These are phyloP conservation scores for Punctoribates punctum DNA, from an alignment of 2,888 invertebrate species.

Conservation along the genomic window DNA sequence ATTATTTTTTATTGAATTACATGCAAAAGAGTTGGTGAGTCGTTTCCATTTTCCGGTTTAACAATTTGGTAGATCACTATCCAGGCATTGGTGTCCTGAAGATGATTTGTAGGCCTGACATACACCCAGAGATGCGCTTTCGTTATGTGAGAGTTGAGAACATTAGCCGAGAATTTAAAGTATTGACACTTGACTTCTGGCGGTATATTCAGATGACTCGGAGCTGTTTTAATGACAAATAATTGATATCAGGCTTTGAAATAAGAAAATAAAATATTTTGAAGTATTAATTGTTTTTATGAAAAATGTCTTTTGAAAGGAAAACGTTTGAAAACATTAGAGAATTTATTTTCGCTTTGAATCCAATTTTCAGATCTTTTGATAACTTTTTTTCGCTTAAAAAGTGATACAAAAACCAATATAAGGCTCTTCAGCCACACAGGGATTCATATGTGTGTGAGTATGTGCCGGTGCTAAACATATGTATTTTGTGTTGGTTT, in stretches of 20 bases:
- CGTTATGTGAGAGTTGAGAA: slow-evolving; percentile 64
- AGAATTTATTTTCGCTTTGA: slow-evolving; percentile 1
- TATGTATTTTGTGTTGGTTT: neutral
- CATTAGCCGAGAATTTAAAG: slow-evolving; percentile 68
- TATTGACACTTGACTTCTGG: slow-evolving; percentile 66
- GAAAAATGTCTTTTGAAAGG: too few species aligned
- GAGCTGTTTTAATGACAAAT: slow-evolving; percentile 55
- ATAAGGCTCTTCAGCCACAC: neutral
- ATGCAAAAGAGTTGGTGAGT: slow-evolving; percentile 38
- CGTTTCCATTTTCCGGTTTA: slow-evolving; percentile 19
- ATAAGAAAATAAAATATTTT: neutral
- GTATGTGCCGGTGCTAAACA: neutral
- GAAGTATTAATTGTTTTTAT: slow-evolving; percentile 1
- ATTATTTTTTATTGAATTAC: slow-evolving; percentile 18
- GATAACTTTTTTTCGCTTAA: neutral
- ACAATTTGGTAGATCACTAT: slow-evolving; percentile 42
- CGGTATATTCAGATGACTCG: slow-evolving; percentile 64
- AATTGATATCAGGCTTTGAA: neutral
- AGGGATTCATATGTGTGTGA: neutral
- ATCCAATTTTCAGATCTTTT: neutral
- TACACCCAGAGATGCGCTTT: slow-evolving; percentile 68
- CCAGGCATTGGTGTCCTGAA: slow-evolving; percentile 37
- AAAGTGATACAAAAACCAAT: neutral
- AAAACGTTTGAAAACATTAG: neutral
- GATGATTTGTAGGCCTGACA: slow-evolving; percentile 52